Base-by-base conservation (phyloP, 2,888 invertebrate genomes). In the Leptinotarsa peninsularis region DNA sequence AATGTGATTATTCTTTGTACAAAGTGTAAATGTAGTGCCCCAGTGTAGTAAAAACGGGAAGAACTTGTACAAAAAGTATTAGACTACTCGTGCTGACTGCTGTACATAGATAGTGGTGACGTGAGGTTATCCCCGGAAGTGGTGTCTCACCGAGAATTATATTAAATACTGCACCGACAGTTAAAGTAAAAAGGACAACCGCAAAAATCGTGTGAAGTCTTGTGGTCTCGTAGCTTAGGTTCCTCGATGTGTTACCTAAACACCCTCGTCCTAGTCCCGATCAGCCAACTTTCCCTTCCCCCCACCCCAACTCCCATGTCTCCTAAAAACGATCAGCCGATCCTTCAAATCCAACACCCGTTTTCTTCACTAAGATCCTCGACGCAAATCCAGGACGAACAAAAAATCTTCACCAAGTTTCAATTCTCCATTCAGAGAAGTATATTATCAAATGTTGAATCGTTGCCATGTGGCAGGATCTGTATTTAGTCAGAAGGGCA, bases 1-100 rank as follows among this genome's bases (percentile, higher is more conserved):
- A 89, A 90, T 91, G 91, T 91, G 91, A 91, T 91, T 91, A 90
- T 90, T 91, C 90, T 90, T 89, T 91, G 91, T 91, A 91, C 91
- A 91, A 91, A 90, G 90, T 90, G 89, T 89, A 89, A 88, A 89
- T 88, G 88, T 88, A 88, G 88, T 88, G 88, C 87, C 88, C 88
- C 88, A 87, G 88, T 88, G 88, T 88, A 86, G 86, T 85, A 84
- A 76, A 71, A 76, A 86, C 84, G 85, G 86, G 85, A 87, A 85
- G 86, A 85, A 87, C 86, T 87, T 87, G 87, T 87, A 87, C 86
- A 88, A 88, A 86, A 78, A 84, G 85, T 85, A 86, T 86, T 85
- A 86, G 84, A 85, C 84, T 85, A 85, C 83, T 85, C 85, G 87
- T 86, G 86, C 83, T 85, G 85, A 86, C 86, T 86, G 84, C 84